phyloP scores from a whole-genome alignment of 2,113 vertebrate species.

The Rhinoderma darwinii region DNA sequence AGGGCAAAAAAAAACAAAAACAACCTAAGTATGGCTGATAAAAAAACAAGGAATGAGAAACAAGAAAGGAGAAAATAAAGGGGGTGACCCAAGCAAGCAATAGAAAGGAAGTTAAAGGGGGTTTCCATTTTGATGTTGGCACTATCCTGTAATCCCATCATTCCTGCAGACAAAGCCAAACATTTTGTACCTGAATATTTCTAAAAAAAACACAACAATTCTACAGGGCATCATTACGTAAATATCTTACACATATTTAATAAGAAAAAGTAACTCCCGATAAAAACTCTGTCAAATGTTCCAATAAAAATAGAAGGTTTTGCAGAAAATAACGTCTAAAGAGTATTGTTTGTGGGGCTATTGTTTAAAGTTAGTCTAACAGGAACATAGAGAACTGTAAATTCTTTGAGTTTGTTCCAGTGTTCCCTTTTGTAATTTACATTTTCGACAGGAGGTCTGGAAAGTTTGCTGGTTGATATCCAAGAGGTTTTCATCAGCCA shows the following conservation, averaged over 20 bases:
- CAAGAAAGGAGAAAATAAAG: neutral
- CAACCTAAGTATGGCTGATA: too few species aligned
- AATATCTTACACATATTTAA: neutral
- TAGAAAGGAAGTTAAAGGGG: neutral
- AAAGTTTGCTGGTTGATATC: conserved; percentile 49
- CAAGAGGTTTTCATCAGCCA: conserved; percentile 53
- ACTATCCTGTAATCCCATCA: neutral
- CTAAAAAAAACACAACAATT: neutral
- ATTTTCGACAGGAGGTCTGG: conserved; percentile 56
- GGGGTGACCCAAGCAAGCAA: neutral
- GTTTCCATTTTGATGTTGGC: neutral
- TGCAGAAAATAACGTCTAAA: neutral
- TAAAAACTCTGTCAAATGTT: neutral
- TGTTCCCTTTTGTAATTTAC: conserved; percentile 48
- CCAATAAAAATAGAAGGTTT: conserved; percentile 5
- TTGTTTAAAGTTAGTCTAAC: conserved; percentile 24
- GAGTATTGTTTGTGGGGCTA: conserved; percentile 13
- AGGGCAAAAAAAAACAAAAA: too few species aligned
- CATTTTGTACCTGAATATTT: neutral
- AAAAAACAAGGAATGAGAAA: neutral
- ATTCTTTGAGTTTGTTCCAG: conserved; percentile 35
- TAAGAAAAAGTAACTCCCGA: neutral
- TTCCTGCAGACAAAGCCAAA: neutral
- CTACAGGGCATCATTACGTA: neutral
- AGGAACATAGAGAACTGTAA: conserved; percentile 30